Percentiles rank a stretch among this genome's conserved stretches.
These are phyloP conservation scores for Cheilosia pagana DNA, from an alignment of 2,888 invertebrate species.

Conservation along the genomic window DNA sequence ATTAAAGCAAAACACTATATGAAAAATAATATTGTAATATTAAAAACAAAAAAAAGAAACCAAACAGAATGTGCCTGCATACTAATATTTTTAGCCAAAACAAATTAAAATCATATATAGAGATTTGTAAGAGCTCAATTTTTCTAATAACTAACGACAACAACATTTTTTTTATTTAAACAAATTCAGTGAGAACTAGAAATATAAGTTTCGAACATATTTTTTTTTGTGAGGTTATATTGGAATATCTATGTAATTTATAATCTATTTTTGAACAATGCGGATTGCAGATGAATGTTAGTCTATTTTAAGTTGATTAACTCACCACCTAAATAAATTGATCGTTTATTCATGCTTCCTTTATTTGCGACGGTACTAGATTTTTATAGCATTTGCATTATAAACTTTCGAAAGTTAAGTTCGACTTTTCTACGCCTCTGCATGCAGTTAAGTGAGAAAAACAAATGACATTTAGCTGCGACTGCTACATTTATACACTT, in stretches of 20 bases:
- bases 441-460: too few relatives aligned
- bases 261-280: not conserved
- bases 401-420: too few relatives aligned
- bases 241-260: not conserved
- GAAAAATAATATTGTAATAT: constrained; percentile 50
- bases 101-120: constrained; percentile 39
- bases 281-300: not conserved
- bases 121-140: constrained; percentile 70
- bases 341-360: too few relatives aligned
- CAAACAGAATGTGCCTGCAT: constrained; percentile 73
- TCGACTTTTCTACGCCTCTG: too few relatives aligned
- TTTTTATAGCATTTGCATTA: too few relatives aligned
- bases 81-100: constrained; percentile 66
- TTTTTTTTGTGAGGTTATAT: not conserved
- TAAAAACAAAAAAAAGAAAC: constrained; percentile 56
- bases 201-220: not conserved
- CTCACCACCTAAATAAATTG: too few relatives aligned
- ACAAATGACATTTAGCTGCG: too few relatives aligned
- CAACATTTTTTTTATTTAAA: constrained; percentile 22
- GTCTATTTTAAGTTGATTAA: too few relatives aligned
- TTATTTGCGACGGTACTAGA: too few relatives aligned
- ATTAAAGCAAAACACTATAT: constrained; percentile 39
- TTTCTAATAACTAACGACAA: constrained; percentile 41
- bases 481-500: too few relatives aligned
- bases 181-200: constrained; percentile 4